Evolutionary conservation across 35 echinoderm and acorn worm genomes (phyloP), one percentile per base, ranked within the genome.

Genomic region (Heliocidaris erythrogramma): DNA sequence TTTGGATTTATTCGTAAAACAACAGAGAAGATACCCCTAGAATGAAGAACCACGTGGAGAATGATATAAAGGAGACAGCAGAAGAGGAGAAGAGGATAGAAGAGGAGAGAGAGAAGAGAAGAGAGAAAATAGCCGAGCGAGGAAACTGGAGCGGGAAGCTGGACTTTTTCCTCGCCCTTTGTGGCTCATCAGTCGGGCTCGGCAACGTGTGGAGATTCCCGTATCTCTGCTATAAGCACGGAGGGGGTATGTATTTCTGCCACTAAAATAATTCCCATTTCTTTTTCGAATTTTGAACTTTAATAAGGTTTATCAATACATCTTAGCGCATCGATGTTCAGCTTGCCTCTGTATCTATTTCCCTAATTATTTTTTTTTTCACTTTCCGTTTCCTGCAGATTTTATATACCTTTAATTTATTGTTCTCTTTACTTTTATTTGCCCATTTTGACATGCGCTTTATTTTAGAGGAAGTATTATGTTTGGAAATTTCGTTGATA

Each of bases 121-220:
- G 18, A n/a, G 65, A 78, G 65, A 78, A 78, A 21, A 78, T n/a
- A 18, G 65, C 27, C 0, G 86, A 31, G 35, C 27, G 95, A 27
- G 95, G 86, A 32, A 93, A 94, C 47, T 96, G 95, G 95, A 85
- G 47, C 18, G 94, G 69, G 9, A 60, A 94, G 49, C 30, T 88
- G 12, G 95, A 96, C 31, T 96, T 96, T 61, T 53, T 96, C 24
- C 61, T 96, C n/a, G 69, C 95, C 12, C 31, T 78, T 13, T 42
- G 91, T 30, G 95, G 95, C 12, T 50, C 85, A 2, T 94, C 85
- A 17, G 95, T 96, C 7, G 95, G 95, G 1, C 91, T 96, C 13
- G 95, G 92, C 3, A 96, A 96, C 30, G 95, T 96, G 32, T 96
- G 95, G 95, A 69, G 95, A 50, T 96, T 96, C 60, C 95, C 95